phyloP scores from a whole-genome alignment of 2,888 invertebrate genomes.

The Lobophora halterata region DNA sequence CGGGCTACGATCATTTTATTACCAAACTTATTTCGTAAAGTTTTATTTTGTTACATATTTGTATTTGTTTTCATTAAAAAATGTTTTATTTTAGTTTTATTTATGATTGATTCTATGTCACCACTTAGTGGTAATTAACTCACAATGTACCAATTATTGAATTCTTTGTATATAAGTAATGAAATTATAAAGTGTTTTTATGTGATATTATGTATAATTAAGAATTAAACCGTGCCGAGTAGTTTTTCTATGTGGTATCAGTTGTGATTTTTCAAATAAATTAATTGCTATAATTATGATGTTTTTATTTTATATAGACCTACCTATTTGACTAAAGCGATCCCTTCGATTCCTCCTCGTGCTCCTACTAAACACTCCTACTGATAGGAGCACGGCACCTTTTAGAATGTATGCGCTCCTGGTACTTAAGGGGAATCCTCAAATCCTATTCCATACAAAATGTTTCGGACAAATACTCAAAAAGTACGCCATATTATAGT shows the following conservation, averaged over 20 bases:
- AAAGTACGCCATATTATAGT: too few species aligned
- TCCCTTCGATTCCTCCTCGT: too few species aligned
- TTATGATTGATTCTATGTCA: conserved; percentile 43
- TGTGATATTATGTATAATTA: conserved; percentile 79
- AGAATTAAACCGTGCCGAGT: conserved; percentile 81
- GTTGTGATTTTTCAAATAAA: conserved; percentile 80
- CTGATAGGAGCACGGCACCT: too few species aligned
- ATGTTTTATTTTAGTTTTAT: conserved; percentile 35
- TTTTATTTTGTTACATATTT: conserved; percentile 26
- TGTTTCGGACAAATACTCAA: too few species aligned
- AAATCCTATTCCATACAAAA: too few species aligned
- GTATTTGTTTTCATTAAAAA: conserved; percentile 21
- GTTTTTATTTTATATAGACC: conserved; percentile 10
- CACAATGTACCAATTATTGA: conserved; percentile 64
- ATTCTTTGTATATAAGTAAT: conserved; percentile 71
- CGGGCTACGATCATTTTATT: conserved; percentile 1
- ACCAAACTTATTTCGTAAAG: conserved; percentile 12
- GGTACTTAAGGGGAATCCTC: too few species aligned
- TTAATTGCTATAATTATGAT: conserved; percentile 61
- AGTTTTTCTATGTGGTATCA: conserved; percentile 81
- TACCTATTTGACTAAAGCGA: background rate
- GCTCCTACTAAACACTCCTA: too few species aligned
- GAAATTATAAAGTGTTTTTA: conserved; percentile 78
- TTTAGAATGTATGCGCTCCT: too few species aligned
- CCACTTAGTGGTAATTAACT: conserved; percentile 53